A percentile compares a stretch with the other conserved stretches of the same genome.
phyloP scores from a whole-genome alignment of 2,797 vertebrate genomes.

The Podargus strigoides region DNA sequence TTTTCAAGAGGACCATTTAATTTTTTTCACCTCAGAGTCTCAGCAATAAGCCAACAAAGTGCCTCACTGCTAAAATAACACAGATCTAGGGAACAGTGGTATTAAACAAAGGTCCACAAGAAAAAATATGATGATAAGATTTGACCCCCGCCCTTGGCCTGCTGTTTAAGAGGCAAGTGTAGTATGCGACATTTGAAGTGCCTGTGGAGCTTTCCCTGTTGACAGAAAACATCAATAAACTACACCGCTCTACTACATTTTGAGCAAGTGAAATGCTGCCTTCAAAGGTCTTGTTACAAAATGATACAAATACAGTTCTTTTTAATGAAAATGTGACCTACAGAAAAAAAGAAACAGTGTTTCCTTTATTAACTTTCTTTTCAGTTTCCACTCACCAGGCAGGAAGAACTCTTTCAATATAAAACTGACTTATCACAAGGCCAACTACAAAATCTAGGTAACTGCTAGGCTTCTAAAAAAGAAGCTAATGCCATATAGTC shows the following conservation, averaged over 20 bases:
- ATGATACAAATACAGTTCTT: neutral
- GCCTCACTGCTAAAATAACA: neutral
- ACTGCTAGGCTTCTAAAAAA: neutral
- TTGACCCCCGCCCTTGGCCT: neutral
- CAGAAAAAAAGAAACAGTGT: neutral
- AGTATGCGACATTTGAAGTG: neutral
- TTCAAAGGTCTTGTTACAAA: conserved; percentile 8
- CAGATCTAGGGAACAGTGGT: neutral
- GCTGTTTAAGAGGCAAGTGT: neutral
- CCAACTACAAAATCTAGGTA: neutral
- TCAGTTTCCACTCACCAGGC: neutral
- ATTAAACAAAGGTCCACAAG: neutral
- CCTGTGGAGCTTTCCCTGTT: neutral
- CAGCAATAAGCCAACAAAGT: neutral
- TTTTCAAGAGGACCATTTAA: neutral
- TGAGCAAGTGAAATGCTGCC: neutral
- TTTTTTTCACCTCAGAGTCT: neutral
- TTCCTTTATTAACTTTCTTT: neutral
- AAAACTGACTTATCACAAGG: neutral
- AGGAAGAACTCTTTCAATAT: neutral
- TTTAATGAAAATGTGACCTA: neutral
- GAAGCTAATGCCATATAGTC: neutral
- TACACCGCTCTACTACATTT: neutral
- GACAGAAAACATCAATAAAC: conserved; percentile 12
- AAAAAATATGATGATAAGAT: neutral